Base-by-base conservation (phyloP, 2,888 invertebrate genomes). In the Epistrophella euchroma region DNA sequence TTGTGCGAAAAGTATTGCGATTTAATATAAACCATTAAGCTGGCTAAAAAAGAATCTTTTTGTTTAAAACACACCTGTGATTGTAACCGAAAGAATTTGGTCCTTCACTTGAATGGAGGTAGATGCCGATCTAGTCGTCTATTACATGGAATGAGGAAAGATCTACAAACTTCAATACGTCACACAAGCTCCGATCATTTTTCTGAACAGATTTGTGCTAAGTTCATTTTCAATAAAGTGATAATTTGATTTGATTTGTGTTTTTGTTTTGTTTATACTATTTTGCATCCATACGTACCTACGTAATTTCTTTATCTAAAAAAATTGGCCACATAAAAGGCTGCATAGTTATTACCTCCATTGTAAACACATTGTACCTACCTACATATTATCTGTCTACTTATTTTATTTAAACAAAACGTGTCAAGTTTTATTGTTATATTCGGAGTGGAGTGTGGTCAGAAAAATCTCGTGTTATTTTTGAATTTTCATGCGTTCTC, bases 11-110 rank as follows among this genome's bases (percentile, higher is more conserved):
- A 85, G 76, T 81, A 22, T 71, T 75, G 45, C 40, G 64, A 72
- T 75, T 50, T 62, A 72, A 68, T 43, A 43, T 76, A 85, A 85
- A 72, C 66, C 72, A 81, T 81, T 86, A 86, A 86, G 86, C 86
- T 86, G 86, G 86, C 86, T 86, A 66, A 66, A 86, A 86, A 82
- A 50, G 64, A 78, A 37, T 82, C 74, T 35, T 86, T 74, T 66
- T 77, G 86, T 86, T 86, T 77, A 74, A 86, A 86, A 86, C 82
- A 78, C 78, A 78, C 77, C 64, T 82, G 86, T 82, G 86, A 86
- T 86, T 86, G 86, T 47, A 82, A 78, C 82, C 81, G 82, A 82
- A 86, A 86, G 17, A 22, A 84, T 84, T 79, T 78, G 83, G 83
- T 84, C 79, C 79, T 79, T 84, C 83, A 82, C 77, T 86, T 86